Conservation (phyloP, 2,888 invertebrate genomes). For the Ochropacha duplaris region DNA sequence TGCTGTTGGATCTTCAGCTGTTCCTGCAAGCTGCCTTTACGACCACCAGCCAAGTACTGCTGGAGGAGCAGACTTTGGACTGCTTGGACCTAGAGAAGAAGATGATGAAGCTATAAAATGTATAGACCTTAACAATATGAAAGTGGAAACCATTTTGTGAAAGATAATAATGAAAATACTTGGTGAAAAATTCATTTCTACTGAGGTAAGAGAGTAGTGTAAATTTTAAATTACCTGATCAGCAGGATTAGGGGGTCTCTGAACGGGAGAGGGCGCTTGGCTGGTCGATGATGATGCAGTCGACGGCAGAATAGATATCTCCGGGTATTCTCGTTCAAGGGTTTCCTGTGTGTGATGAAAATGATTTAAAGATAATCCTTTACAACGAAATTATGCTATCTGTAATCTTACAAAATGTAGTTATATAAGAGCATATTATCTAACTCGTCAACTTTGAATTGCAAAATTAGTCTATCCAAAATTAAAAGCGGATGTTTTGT, state of each 20-base stretch:
- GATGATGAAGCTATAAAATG: too few species aligned
- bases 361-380: constrained; percentile 14
- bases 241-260: constrained; percentile 72
- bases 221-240: constrained; percentile 58
- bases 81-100: constrained; percentile 64
- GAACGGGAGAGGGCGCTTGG: constrained; percentile 70
- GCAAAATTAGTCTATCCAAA: too few species aligned
- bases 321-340: constrained; percentile 78
- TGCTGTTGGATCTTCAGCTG: constrained; percentile 78
- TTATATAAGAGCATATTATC: too few species aligned
- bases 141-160: too few species aligned
- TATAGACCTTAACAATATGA: too few species aligned
- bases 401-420: too few species aligned
- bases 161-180: too few species aligned
- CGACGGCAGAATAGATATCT: constrained; percentile 78
- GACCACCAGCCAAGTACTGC: constrained; percentile 74
- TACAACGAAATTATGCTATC: neutral
- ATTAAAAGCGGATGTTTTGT: too few species aligned
- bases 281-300: constrained; percentile 72
- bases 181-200: too few species aligned
- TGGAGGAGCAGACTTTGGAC: constrained; percentile 77
- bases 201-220: neutral
- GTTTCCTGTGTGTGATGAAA: constrained; percentile 71
- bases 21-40: constrained; percentile 72
- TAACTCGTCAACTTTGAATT: too few species aligned